These are phyloP conservation scores for Petroica traversi DNA, from an alignment of 2,113 vertebrate species.

Conservation along the genomic window DNA sequence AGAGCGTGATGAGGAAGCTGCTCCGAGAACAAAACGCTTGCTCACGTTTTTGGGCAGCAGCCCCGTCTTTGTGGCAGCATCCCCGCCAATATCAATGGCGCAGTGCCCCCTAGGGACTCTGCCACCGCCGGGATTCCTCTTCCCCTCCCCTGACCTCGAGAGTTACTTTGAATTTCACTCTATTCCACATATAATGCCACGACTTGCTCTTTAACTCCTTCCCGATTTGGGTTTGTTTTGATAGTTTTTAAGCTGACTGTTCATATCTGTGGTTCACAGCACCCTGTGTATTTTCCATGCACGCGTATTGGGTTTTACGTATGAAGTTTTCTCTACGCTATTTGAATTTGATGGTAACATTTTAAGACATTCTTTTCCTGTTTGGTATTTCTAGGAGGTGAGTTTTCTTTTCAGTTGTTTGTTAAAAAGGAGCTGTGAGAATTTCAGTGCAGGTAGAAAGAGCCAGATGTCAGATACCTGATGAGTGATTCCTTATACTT, in stretches of 20 bases:
- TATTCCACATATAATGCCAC: not conserved
- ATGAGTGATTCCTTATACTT: slow-evolving; percentile 76
- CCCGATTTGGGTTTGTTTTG: not conserved
- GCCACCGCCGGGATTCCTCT: not conserved
- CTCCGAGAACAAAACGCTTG: not conserved
- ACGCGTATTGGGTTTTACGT: fast-evolving
- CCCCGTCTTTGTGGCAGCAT: slow-evolving; percentile 9
- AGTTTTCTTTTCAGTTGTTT: not conserved
- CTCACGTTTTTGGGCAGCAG: slow-evolving; percentile 5
- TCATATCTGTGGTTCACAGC: not conserved
- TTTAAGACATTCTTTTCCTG: not conserved
- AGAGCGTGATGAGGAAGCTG: not conserved
- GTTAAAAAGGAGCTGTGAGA: slow-evolving; percentile 13
- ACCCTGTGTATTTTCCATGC: not conserved
- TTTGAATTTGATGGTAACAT: not conserved
- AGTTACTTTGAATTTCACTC: not conserved
- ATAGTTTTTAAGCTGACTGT: not conserved
- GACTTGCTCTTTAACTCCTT: not conserved
- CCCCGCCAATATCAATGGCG: slow-evolving; percentile 54
- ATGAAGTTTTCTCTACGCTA: not conserved
- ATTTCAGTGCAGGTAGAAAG: slow-evolving; percentile 76
- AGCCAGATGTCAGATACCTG: slow-evolving; percentile 74
- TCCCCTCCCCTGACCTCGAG: not conserved
- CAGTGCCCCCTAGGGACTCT: slow-evolving; percentile 74
- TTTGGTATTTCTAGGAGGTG: not conserved